Evolutionary conservation across 1,140 invertebrate species (phyloP).

Genomic region (Triops longicaudatus): DNA sequence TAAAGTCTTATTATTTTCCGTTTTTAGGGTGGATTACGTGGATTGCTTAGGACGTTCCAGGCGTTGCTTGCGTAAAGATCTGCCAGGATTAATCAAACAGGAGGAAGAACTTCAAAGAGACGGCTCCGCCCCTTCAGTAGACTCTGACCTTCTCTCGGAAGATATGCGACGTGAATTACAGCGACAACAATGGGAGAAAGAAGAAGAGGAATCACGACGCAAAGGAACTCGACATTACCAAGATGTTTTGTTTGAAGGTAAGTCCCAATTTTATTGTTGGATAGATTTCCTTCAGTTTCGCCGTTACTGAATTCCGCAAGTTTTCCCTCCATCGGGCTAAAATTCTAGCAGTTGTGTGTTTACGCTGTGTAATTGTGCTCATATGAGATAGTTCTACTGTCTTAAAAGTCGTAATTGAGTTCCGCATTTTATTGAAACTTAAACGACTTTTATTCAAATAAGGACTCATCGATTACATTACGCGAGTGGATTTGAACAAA

Average conservation of each 20-base stretch:
- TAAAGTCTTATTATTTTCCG: slow-evolving; percentile 5
- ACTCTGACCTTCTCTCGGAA: slow-evolving; percentile 35
- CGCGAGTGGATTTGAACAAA: too few species aligned
- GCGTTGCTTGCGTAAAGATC: slow-evolving; percentile 68
- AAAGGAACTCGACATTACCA: slow-evolving; percentile 75
- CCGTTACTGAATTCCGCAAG: too few species aligned
- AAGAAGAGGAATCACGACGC: slow-evolving; percentile 48
- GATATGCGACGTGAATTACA: slow-evolving; percentile 39
- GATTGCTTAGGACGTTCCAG: slow-evolving; percentile 80
- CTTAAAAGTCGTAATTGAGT: too few species aligned
- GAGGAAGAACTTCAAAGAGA: slow-evolving; percentile 46
- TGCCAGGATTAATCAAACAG: slow-evolving; percentile 56
- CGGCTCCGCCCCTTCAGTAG: slow-evolving; percentile 3
- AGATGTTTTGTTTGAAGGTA: slow-evolving; percentile 76
- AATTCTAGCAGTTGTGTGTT: too few species aligned
- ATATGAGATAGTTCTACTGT: too few species aligned
- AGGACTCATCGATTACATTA: too few species aligned
- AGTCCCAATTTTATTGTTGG: slow-evolving; percentile 29
- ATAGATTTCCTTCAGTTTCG: not conserved
- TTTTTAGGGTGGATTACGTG: slow-evolving; percentile 67
- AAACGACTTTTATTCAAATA: too few species aligned
- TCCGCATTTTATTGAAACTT: too few species aligned
- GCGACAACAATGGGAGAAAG: slow-evolving; percentile 55
- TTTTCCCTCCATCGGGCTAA: too few species aligned
- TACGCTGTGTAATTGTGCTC: too few species aligned